A percentile compares a stretch with the other conserved stretches of the same genome.
Evolutionary conservation across 2,113 vertebrate genomes (phyloP).

Genomic region (Dendrocopos noguchii): DNA sequence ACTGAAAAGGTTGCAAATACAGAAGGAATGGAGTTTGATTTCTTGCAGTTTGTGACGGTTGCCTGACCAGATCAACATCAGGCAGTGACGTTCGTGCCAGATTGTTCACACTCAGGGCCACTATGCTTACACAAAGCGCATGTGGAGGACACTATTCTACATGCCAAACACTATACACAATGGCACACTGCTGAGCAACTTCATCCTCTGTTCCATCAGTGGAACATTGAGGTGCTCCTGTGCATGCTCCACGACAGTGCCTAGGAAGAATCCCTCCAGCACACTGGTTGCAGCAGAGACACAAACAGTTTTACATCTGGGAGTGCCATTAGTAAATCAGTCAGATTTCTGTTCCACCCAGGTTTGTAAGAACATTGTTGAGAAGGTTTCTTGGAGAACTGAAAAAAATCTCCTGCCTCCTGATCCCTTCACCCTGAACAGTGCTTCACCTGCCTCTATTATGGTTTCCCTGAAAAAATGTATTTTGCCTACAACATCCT

Average conservation of each 20-base stretch:
- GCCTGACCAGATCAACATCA: neutral
- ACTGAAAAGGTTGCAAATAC: neutral
- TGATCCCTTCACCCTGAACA: neutral
- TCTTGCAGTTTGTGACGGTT: neutral
- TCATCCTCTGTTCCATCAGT: neutral
- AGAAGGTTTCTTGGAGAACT: neutral
- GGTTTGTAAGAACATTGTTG: neutral
- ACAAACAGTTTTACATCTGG: neutral
- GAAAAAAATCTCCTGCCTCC: neutral
- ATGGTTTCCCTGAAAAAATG: neutral
- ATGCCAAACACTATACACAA: neutral
- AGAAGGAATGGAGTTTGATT: accelerated
- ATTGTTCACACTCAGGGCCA: too few relatives aligned
- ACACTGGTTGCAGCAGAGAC: neutral
- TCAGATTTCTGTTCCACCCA: neutral
- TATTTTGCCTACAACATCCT: neutral
- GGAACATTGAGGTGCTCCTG: accelerated
- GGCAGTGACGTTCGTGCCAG: neutral
- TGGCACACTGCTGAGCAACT: neutral
- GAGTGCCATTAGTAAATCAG: neutral
- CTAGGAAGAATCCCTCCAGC: neutral
- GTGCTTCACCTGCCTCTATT: neutral
- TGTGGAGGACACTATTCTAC: neutral
- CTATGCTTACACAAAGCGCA: neutral
- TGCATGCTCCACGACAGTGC: neutral